Conservation (phyloP, 1,140 invertebrate genomes). For the Habropoda laboriosa region DNA sequence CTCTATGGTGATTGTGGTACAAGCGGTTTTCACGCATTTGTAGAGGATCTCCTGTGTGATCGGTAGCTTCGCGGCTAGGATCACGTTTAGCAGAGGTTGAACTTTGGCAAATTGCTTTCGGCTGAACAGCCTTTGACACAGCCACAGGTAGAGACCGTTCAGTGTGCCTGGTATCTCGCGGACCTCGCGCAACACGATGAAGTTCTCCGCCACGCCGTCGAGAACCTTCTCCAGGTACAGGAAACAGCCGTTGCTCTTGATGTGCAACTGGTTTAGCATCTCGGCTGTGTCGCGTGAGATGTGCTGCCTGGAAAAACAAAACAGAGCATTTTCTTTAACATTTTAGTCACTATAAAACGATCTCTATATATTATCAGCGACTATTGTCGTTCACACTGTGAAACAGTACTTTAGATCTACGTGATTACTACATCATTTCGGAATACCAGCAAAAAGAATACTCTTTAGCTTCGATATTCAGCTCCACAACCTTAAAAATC, state of each 20-base stretch:
- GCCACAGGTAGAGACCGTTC: slow-evolving; percentile 97
- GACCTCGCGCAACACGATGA: slow-evolving; percentile 92
- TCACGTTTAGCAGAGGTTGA: slow-evolving; percentile 91
- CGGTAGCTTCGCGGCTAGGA: slow-evolving; percentile 92
- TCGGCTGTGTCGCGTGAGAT: slow-evolving; percentile 93
- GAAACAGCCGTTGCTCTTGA: slow-evolving; percentile 98
- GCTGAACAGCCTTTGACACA: slow-evolving; percentile 95
- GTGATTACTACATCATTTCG: no score
- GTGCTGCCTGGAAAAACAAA: slow-evolving; percentile 84
- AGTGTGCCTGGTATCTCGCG: slow-evolving; percentile 96
- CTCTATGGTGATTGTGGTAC: slow-evolving; percentile 89
- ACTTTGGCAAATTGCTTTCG: slow-evolving; percentile 94
- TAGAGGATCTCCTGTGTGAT: slow-evolving; percentile 91
- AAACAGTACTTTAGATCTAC: no score
- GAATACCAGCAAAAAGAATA: no score
- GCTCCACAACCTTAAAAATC: neutral
- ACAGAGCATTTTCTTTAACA: no score
- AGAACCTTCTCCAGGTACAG: slow-evolving; percentile 96
- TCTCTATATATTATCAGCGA: no score
- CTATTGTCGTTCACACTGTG: no score
- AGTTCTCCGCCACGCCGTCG: slow-evolving; percentile 95
- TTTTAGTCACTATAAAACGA: no score
- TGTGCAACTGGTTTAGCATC: slow-evolving; percentile 96
- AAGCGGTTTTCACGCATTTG: slow-evolving; percentile 91
- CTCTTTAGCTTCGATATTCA: no score